Evolutionary conservation across 2,888 invertebrate species (phyloP), one percentile per base, ranked within the genome.

Genomic region (Drepanosiphum platanoidis): DNA sequence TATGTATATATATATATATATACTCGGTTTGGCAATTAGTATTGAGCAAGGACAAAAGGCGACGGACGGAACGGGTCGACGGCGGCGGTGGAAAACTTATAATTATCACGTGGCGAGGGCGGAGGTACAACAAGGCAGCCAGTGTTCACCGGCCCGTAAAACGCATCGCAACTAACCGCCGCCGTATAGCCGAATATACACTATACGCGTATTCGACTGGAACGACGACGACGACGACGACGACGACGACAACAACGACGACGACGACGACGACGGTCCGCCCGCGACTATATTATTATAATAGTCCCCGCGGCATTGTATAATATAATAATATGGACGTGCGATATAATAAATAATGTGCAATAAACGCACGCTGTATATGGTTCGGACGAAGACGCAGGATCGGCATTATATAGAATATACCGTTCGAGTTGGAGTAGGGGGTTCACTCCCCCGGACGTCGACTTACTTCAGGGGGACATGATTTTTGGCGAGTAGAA

Each of bases 11-110:
- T 75, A 75, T 61, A 18, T 22, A 27, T 32, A 32, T 52, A 36
- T 58, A 71, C 81, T 82, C 72, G 71, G 82, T 82, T 82, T 64
- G 64, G 82, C 72, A 82, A 82, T 82, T 72, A 82, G 72, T 82
- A 32, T 72, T 82, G 36, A 72, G 61, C 72, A n/a, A 32, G 72
- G 72, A 82, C 72, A 82, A 82, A 74, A 82, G 82, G 42, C 72
- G 72, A 58, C 82, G 58, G 36, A 52, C 52, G 32, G 32, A 30
- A 71, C 61, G 52, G 27, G 77, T 61, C 32, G 34, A 36, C 22
- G 66, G 27, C 27, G 30, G 18, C 9, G 82, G 71, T 36, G 81
- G 82, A 78, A 72, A 82, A 72, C 72, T 70, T 52, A 52, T 80
- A 52, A 82, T 82, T 46, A 82, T 82, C 61, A 32, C 72, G 80